Evolutionary conservation across 2,888 invertebrate species (phyloP).

Genomic region (Tipula unca): DNA sequence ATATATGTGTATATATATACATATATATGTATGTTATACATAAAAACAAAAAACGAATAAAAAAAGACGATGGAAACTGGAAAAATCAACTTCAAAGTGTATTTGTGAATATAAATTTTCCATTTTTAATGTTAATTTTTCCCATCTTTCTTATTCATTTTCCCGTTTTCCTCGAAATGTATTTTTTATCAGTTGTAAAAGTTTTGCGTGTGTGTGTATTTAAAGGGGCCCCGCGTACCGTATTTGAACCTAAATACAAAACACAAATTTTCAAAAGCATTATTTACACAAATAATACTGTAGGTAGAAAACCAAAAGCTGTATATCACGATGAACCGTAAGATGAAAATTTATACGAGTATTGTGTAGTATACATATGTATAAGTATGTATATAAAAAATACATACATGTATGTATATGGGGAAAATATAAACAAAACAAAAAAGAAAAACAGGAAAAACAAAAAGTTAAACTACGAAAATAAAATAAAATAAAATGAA

Average conservation of each 20-base stretch:
- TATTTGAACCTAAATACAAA: too few relatives aligned
- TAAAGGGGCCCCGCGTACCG: neutral
- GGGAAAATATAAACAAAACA: neutral
- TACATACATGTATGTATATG: neutral
- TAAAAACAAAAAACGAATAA: neutral
- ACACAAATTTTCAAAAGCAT: neutral
- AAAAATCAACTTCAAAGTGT: conserved; percentile 2
- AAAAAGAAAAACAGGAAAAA: neutral
- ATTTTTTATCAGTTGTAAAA: neutral
- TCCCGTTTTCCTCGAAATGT: neutral
- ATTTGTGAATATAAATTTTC: neutral
- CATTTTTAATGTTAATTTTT: conserved; percentile 2
- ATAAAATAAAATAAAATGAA: neutral
- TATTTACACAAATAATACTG: neutral
- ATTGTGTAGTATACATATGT: neutral
- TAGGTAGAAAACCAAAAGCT: neutral
- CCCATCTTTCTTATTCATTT: neutral
- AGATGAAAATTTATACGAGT: neutral
- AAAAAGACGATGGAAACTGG: neutral
- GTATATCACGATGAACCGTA: neutral
- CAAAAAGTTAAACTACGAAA: neutral
- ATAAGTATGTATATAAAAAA: neutral
- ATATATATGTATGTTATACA: too few relatives aligned
- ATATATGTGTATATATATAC: too few relatives aligned
- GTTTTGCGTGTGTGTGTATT: neutral